Percentiles rank a stretch among this genome's conserved stretches.
phyloP scores from a whole-genome alignment of 2,797 vertebrate genomes.

The Chelonia mydas region DNA sequence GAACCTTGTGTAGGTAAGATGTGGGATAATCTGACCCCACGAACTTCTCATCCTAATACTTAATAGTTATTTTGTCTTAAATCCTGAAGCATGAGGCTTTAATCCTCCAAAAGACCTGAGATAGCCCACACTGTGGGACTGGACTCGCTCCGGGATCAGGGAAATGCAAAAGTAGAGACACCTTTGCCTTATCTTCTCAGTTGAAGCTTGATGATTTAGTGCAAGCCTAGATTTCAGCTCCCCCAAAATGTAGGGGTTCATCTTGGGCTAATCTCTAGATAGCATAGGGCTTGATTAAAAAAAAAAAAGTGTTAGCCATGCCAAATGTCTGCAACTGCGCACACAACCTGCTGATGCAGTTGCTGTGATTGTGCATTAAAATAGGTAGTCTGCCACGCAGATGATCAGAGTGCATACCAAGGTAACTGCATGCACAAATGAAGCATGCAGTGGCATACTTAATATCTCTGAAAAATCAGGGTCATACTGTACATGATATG shows the following conservation, averaged over 20 bases:
- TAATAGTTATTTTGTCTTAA: background rate
- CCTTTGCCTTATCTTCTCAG: too few species aligned
- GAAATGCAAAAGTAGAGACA: too few species aligned
- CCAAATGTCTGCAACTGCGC: background rate
- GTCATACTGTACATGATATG: too few species aligned
- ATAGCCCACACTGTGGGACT: accelerated
- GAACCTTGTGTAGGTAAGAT: background rate
- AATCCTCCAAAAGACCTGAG: background rate
- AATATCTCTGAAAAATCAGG: background rate
- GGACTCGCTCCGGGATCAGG: background rate
- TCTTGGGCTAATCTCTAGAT: background rate
- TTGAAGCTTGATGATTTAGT: too few species aligned
- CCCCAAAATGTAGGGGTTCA: too few species aligned
- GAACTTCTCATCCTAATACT: background rate
- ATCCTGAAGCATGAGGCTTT: background rate
- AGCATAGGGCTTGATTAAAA: background rate
- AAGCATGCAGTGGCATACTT: background rate
- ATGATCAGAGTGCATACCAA: background rate
- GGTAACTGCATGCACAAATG: background rate
- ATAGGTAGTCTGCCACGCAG: accelerated
- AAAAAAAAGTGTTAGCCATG: background rate
- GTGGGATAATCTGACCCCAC: background rate
- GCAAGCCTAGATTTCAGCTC: too few species aligned
- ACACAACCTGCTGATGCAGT: accelerated
- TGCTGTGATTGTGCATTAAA: background rate